A percentile compares a stretch with the other conserved stretches of the same genome.
Evolutionary conservation across 1,140 invertebrate species (phyloP).

Genomic region (Mya arenaria): DNA sequence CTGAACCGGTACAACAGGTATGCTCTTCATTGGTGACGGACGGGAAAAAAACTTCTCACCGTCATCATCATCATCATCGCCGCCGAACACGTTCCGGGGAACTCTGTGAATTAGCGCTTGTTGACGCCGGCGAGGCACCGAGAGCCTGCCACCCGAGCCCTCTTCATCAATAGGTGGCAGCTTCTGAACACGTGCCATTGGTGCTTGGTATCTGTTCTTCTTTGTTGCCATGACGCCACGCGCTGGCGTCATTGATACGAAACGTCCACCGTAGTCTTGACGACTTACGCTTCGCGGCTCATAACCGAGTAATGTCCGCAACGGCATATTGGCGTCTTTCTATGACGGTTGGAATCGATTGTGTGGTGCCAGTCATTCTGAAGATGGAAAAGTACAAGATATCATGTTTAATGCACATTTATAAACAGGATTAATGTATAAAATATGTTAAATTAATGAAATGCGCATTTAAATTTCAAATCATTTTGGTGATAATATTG

Average conservation of each 20-base stretch:
- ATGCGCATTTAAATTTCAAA: too few species aligned
- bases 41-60: not conserved
- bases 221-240: slow-evolving; percentile 36
- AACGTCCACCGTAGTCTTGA: slow-evolving; percentile 15
- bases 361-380: too few species aligned
- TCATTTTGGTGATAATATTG: too few species aligned
- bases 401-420: too few species aligned
- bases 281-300: slow-evolving; percentile 8
- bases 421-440: too few species aligned
- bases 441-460: too few species aligned
- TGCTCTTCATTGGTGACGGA: slow-evolving; percentile 27
- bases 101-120: slow-evolving; percentile 15
- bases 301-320: slow-evolving; percentile 44
- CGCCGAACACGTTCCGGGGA: slow-evolving; percentile 23
- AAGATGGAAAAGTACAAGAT: too few species aligned
- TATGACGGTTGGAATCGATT: too few species aligned
- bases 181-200: slow-evolving; percentile 56
- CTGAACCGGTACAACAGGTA: slow-evolving; percentile 55
- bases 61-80: slow-evolving; percentile 2
- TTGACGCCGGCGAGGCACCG: slow-evolving; percentile 14
- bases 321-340: slow-evolving; percentile 32
- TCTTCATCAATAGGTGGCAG: slow-evolving; percentile 65
- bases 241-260: slow-evolving; percentile 10
- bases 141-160: slow-evolving; percentile 24
- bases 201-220: slow-evolving; percentile 49